These are phyloP conservation scores for Seira musarum DNA, from an alignment of 2,888 invertebrate species.

Conservation along the genomic window DNA sequence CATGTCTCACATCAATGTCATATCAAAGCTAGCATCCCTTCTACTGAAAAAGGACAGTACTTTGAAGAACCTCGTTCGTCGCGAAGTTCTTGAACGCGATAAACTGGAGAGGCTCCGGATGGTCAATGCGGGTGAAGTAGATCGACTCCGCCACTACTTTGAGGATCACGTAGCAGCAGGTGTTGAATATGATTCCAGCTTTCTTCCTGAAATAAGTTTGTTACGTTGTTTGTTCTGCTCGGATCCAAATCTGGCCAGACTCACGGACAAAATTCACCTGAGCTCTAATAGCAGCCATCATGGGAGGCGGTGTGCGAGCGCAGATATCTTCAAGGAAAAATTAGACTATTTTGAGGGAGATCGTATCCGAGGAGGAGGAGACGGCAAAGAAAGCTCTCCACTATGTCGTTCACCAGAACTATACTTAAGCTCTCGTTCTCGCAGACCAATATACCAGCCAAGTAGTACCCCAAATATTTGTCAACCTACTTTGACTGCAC, in stretches of 20 bases:
- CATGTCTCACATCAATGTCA: constrained; percentile 93
- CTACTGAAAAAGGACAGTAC: constrained; percentile 71
- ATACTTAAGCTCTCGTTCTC: constrained; percentile 65
- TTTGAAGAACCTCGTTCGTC: constrained; percentile 60
- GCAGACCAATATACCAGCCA: constrained; percentile 69
- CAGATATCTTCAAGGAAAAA: constrained; percentile 67
- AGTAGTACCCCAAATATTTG: constrained; percentile 69
- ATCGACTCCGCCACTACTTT: constrained; percentile 83
- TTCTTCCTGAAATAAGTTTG: constrained; percentile 64
- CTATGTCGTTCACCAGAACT: constrained; percentile 65
- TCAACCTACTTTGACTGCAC: constrained; percentile 69
- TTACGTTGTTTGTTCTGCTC: constrained; percentile 68
- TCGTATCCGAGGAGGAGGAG: constrained; percentile 58
- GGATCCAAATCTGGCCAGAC: constrained; percentile 68
- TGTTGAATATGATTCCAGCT: constrained; percentile 48
- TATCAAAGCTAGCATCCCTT: constrained; percentile 85
- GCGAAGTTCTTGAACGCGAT: constrained; percentile 66
- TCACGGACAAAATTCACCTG: constrained; percentile 61
- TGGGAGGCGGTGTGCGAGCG: constrained; percentile 66
- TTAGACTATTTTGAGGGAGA: constrained; percentile 57
- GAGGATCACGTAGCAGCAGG: constrained; percentile 74
- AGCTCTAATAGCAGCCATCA: constrained; percentile 28
- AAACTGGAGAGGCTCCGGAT: constrained; percentile 75
- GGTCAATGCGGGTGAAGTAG: constrained; percentile 84
- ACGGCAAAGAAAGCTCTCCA: constrained; percentile 67